Base-by-base conservation (phyloP, 37 sponge, comb jelly and placozoan genomes). In the Hexactinellida sp. region DNA sequence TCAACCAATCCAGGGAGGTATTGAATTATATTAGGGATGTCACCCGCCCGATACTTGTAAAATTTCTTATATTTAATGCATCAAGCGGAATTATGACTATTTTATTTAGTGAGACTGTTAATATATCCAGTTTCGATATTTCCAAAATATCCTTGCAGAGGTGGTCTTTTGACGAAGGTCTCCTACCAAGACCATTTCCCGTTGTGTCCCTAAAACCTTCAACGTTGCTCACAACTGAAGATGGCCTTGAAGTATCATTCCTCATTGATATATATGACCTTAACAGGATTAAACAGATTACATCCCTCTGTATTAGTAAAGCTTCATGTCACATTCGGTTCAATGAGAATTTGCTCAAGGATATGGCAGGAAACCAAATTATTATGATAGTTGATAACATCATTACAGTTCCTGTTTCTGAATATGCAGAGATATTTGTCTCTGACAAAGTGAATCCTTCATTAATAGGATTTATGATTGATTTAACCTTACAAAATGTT, bases 291-390 rank as follows among this genome's bases (percentile, higher is more conserved):
- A 95, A 95, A 55, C 76, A 63, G 13, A 7, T 25, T 23, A 63
- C 25, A 7, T 21, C 28, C 5, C 76, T 63, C 13, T 63, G 76
- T n/a, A 1, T 25, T 3, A n/a, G 3, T 63, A 63, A 23, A n/a
- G 32, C 36, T 28, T 9, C 39, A 7, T 95, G 96, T 37, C 90
- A 88, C 38, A 85, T 95, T 25, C 85, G 94, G 37, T 92, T 91
- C 52, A 92, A 88, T 13, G 25, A 82, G 30, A 10, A 38, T 37
- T 39, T 92, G 28, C 38, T 95, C 1, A 55, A 82, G 39, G 96
- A 95, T 83, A 95, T 95, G 96, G 92, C 96, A 10, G 85, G 84
- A 13, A 95, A 95, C 37, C 83, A 71, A 24, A 89, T 88, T 37
- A 36, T 36, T 5, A 10, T 21, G 36, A 10, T 82, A 83, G 23